Evolutionary conservation across 1,140 invertebrate genomes (phyloP).

Genomic region (Brachionus angularis): DNA sequence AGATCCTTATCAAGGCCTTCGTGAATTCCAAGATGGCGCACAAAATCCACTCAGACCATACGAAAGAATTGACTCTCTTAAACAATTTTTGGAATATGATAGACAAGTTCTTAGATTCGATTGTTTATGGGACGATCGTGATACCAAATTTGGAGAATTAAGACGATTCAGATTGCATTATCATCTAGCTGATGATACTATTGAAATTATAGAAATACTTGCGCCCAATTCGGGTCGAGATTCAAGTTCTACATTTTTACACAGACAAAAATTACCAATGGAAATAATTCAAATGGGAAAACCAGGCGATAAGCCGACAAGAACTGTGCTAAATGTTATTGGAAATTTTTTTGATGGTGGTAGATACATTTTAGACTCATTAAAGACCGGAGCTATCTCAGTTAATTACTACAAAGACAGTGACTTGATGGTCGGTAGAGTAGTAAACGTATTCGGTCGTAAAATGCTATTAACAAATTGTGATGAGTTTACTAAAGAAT

Average conservation of each 20-base stretch:
- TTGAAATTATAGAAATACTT: slow-evolving; percentile 56
- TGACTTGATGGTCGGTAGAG: slow-evolving; percentile 65
- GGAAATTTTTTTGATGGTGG: slow-evolving; percentile 63
- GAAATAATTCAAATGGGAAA: slow-evolving; percentile 58
- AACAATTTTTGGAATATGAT: slow-evolving; percentile 58
- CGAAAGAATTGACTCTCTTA: slow-evolving; percentile 57
- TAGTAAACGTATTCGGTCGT: slow-evolving; percentile 56
- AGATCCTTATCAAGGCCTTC: slow-evolving; percentile 54
- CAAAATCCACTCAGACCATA: slow-evolving; percentile 56
- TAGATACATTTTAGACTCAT: slow-evolving; percentile 61
- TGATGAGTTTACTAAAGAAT: slow-evolving; percentile 60
- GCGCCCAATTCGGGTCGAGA: slow-evolving; percentile 56
- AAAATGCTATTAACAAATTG: slow-evolving; percentile 55
- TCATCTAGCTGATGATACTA: slow-evolving; percentile 57
- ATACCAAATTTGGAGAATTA: slow-evolving; percentile 57
- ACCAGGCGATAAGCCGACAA: slow-evolving; percentile 63
- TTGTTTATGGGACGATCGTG: slow-evolving; percentile 58
- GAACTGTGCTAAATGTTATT: slow-evolving; percentile 70
- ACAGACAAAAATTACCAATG: slow-evolving; percentile 54
- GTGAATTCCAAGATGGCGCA: slow-evolving; percentile 55
- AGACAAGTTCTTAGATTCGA: slow-evolving; percentile 57
- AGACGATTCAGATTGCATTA: slow-evolving; percentile 57
- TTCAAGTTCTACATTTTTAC: slow-evolving; percentile 55
- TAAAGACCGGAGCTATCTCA: slow-evolving; percentile 57
- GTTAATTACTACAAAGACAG: slow-evolving; percentile 66